Conservation (phyloP, 2,888 invertebrate genomes). For the Agonopterix alstromeriana region DNA sequence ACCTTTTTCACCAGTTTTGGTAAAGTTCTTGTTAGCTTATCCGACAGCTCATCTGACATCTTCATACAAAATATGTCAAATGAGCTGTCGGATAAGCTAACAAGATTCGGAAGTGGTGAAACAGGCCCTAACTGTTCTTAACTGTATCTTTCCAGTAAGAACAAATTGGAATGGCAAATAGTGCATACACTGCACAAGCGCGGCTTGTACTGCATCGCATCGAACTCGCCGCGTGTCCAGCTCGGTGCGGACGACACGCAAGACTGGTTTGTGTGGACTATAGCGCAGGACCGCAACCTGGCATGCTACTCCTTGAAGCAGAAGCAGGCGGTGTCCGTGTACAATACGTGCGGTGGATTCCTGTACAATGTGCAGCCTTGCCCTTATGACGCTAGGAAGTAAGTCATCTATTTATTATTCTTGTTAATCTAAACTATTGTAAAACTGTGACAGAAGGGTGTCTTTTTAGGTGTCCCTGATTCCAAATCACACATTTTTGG, state of each 20-base stretch:
- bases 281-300: constrained; percentile 78
- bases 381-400: constrained; percentile 83
- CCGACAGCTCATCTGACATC: too few relatives aligned
- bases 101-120: too few relatives aligned
- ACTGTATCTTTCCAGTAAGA: constrained; percentile 33
- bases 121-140: too few relatives aligned
- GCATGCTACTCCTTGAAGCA: constrained; percentile 63
- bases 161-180: constrained; percentile 38
- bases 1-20: too few relatives aligned
- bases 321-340: constrained; percentile 40
- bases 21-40: too few relatives aligned
- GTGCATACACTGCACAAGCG: constrained; percentile 74
- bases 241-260: not conserved
- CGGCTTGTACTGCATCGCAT: constrained; percentile 78
- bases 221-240: constrained; percentile 50
- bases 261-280: constrained; percentile 73
- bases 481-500: too few relatives aligned
- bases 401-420: constrained; percentile 30
- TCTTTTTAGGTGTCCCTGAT: too few relatives aligned
- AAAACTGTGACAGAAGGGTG: too few relatives aligned
- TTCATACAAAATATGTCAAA: too few relatives aligned
- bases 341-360: constrained; percentile 80
- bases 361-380: constrained; percentile 79
- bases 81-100: too few relatives aligned
- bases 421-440: too few relatives aligned